Conservation (phyloP, 2,888 invertebrate genomes). For the Germaria angustata region DNA sequence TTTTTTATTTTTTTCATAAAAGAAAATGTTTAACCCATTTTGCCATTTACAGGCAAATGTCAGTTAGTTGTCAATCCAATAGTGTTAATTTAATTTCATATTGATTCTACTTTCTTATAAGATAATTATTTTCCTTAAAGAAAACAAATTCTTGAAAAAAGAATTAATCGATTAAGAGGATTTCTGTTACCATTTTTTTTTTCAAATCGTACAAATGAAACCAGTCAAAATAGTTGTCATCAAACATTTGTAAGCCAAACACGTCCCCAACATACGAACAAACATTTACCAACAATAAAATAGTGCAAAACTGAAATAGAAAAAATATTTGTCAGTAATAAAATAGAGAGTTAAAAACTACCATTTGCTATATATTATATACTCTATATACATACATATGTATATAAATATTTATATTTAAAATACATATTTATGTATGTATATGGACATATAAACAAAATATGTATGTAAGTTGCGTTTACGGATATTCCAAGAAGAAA, state of each 20-base stretch:
- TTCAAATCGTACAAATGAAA: constrained; percentile 40
- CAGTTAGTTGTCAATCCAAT: constrained; percentile 22
- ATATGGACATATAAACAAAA: too few species aligned
- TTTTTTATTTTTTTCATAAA: not conserved
- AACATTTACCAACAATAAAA: not conserved
- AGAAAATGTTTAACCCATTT: constrained; percentile 53
- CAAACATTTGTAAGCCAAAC: constrained; percentile 45
- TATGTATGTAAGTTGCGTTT: not conserved
- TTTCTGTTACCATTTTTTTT: not conserved
- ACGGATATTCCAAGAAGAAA: constrained; percentile 11
- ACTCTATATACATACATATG: not conserved
- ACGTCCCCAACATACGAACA: not conserved
- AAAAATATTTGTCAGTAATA: constrained; percentile 29
- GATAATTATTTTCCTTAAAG: constrained; percentile 46
- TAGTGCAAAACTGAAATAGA: not conserved
- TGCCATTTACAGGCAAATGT: constrained; percentile 41
- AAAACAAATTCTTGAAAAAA: not conserved
- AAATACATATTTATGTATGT: not conserved
- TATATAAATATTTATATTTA: not conserved
- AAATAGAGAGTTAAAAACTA: constrained; percentile 34
- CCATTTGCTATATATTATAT: not conserved
- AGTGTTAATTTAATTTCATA: constrained; percentile 60
- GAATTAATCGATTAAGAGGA: constrained; percentile 16
- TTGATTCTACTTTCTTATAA: constrained; percentile 7
- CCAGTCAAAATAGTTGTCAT: constrained; percentile 49